Evolutionary conservation across 1,140 invertebrate species (phyloP).

Genomic region (Neomicropteryx cornuta): DNA sequence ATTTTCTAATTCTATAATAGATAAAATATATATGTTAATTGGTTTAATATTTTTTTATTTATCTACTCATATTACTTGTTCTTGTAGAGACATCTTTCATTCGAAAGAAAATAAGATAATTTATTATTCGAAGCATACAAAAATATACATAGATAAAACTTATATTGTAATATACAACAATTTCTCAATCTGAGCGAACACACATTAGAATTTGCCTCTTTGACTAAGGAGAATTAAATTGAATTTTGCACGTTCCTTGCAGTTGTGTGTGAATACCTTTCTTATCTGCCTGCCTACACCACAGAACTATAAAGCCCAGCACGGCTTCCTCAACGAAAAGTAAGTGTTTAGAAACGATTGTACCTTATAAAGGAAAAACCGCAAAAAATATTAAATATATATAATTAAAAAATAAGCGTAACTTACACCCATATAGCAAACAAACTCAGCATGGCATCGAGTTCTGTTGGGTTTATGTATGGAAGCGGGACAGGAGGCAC

Average conservation of each 20-base stretch:
- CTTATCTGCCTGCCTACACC: neutral
- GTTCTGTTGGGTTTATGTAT: conserved; percentile 90
- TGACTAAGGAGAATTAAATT: too few species aligned
- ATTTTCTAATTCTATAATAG: too few species aligned
- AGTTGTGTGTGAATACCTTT: neutral
- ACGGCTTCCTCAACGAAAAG: neutral
- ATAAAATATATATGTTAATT: too few species aligned
- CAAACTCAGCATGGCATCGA: conserved; percentile 85
- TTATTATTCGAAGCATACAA: too few species aligned
- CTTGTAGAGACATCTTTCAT: too few species aligned
- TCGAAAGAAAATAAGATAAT: too few species aligned
- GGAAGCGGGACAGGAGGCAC: conserved; percentile 80
- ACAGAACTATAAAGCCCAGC: neutral
- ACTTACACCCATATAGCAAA: conserved; percentile 90
- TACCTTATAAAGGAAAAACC: neutral
- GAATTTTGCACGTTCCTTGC: neutral
- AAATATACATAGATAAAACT: too few species aligned
- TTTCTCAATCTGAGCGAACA: too few species aligned
- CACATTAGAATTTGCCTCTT: too few species aligned
- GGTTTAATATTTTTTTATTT: too few species aligned
- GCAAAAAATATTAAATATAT: neutral
- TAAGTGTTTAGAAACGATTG: neutral
- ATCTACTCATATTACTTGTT: too few species aligned
- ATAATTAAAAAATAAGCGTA: conserved; percentile 5
- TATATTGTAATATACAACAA: too few species aligned